Evolutionary conservation across 2,888 invertebrate species (phyloP), one percentile per base, ranked within the genome.

Genomic region (Cephus pygmeus): DNA sequence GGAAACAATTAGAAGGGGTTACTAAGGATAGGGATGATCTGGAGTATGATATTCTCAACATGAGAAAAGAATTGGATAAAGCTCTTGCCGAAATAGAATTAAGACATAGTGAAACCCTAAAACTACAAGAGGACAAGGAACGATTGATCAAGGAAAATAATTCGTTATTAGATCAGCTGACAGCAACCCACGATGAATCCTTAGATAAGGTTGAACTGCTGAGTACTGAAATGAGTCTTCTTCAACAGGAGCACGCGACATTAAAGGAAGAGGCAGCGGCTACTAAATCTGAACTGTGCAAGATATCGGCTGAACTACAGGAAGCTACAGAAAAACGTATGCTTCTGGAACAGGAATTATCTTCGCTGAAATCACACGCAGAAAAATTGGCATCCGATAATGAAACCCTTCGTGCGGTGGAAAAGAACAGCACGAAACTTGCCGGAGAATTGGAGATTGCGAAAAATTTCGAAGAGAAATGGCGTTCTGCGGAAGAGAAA

Each of bases 21-120:
- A 82, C 77, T 33, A 81, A 82, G 74, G 96, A 95, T 75, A 94
- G 94, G 85, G 93, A 93, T 83, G 93, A 92, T 11, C 92, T 95
- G 85, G 94, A 94, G 86, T 93, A 93, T 75, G 94, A 94, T 90
- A 93, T 95, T 75, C 90, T 92, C 74, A 93, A 93, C 77, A 92
- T 94, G 85, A 93, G 94, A 84, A 92, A 92, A 73, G 93, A 94
- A 83, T 90, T 95, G 12, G 90, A 92, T 40, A 91, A 91, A 74
- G 92, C 90, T 3, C 87, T 93, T 0, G 82, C 80, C n/a, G 82
- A 85, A 30, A 30, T 86, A 4, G 82, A 86, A 3, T 9, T 23
- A 9, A 84, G 80, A 15, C 80, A 86, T n/a, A 75, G 68, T 11
- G 77, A 84, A 76, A 77, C 84, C 33, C 79, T 82, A 11, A 84